Conservation (phyloP, 2,888 invertebrate species). For the Ceramica pisi region DNA sequence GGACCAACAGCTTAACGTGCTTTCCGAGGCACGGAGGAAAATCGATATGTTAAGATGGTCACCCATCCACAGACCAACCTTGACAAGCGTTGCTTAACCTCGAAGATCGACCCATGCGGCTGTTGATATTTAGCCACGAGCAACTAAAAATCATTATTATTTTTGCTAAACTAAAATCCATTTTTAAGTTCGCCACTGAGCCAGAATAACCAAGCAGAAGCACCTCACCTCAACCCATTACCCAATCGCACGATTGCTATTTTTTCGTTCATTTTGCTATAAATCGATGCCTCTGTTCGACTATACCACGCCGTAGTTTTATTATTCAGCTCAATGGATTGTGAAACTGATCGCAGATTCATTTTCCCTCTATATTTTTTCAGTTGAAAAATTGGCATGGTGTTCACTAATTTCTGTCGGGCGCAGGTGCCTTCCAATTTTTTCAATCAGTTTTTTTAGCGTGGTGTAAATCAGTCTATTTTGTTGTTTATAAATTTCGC, state of each 20-base stretch:
- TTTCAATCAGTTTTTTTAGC: slow-evolving; percentile 41
- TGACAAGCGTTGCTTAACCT: no score
- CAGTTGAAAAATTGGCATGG: slow-evolving; percentile 30
- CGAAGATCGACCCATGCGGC: no score
- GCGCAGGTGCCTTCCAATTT: slow-evolving; percentile 64
- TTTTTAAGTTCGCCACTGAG: slow-evolving; percentile 42
- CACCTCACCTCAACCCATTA: slow-evolving; percentile 53
- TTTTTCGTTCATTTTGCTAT: slow-evolving; percentile 47
- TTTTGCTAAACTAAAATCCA: slow-evolving; percentile 1
- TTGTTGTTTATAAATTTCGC: slow-evolving; percentile 4
- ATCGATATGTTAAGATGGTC: no score
- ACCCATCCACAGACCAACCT: no score
- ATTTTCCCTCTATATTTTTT: slow-evolving; percentile 59
- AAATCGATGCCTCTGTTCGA: slow-evolving; percentile 51
- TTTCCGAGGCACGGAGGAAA: no score
- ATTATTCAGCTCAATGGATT: slow-evolving; percentile 76
- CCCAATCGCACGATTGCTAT: slow-evolving; percentile 39
- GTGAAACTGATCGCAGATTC: slow-evolving; percentile 70
- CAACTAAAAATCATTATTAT: no score
- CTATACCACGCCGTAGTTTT: slow-evolving; percentile 66
- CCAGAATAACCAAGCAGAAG: slow-evolving; percentile 48
- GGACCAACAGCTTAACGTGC: no score
- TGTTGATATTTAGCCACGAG: no score
- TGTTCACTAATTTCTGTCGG: slow-evolving; percentile 48
- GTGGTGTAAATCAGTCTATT: not conserved